A percentile compares a stretch with the other conserved stretches of the same genome.
Conservation (phyloP, 2,113 vertebrate species). For the Petromus typicus region DNA sequence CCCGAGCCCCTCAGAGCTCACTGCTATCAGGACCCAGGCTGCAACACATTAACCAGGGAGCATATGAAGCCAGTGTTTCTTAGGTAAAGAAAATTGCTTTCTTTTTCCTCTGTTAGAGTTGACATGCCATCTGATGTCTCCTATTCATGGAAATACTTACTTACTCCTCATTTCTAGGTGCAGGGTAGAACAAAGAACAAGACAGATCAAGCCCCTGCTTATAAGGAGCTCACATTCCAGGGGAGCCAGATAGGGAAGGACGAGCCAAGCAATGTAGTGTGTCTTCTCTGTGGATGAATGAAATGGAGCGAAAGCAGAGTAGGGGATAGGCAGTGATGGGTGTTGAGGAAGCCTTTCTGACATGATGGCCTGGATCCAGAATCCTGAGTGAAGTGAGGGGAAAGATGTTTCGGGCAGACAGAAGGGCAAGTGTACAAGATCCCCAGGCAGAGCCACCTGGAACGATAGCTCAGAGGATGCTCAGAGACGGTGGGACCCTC, state of each 20-base stretch:
- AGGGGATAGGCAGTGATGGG: not conserved
- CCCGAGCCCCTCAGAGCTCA: rapidly evolving
- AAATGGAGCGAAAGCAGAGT: not conserved
- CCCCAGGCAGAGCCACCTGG: not conserved
- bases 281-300: not conserved
- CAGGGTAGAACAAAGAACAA: not conserved
- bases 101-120: not conserved
- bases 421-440: not conserved
- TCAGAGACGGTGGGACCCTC: rapidly evolving
- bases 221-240: not conserved
- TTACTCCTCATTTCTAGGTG: not conserved
- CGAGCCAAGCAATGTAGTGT: not conserved
- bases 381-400: not conserved
- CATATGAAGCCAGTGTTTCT: not conserved
- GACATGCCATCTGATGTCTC: not conserved
- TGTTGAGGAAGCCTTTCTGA: not conserved
- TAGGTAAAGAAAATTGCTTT: not conserved
- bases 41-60: rapidly evolving
- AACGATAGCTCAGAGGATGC: not conserved
- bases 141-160: not conserved
- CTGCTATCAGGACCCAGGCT: not conserved
- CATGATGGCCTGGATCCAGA: no score
- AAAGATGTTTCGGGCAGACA: not conserved
- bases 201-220: not conserved
- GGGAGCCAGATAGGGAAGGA: not conserved